Evolutionary conservation across 2,888 invertebrate genomes (phyloP), one percentile per base, ranked within the genome.

Genomic region (Cataglyphis rosenhaueri): DNA sequence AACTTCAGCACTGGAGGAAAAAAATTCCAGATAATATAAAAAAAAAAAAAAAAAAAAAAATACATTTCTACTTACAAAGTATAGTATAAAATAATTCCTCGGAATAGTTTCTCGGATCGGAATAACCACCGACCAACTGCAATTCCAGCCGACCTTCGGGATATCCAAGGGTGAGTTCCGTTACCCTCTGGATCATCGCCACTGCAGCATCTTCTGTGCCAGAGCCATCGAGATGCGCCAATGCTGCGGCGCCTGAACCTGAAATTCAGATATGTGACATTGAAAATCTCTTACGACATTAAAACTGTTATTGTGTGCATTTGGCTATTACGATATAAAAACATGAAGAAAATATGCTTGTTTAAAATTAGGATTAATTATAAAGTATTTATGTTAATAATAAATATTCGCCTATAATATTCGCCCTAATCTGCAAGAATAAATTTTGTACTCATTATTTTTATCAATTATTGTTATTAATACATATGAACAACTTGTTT

Each of bases 91-190:
- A 98, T 75, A 99, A 96, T 93, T 98, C 97, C 93, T 98, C 98
- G 10, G 98, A 98, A 94, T 97, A 97, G 89, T 97, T 96, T 91
- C 97, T 97, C 3, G 97, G 96, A 95, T 99, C 99, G 85, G 97
- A 97, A 95, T 98, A 99, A 62, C 98, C 99, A 83, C 99, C 99
- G 87, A 98, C 97, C 85, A 99, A 95, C 94, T 98, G 98, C 89
- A 99, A 95, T 95, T 99, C 98, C 78, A 98, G 96, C 89, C 98
- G 96, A 61, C 98, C 98, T 93, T 98, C 98, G 1, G 98, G 97
- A 95, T 97, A 98, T 55, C 98, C 98, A 59, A 97, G 95, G 8
- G 98, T 97, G 84, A 98, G 95, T 92, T 98, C 98, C 93, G 98
- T 98, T n/a, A 98, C 97, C 90, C 97, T 96, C 76, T 97, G 96